These are phyloP conservation scores for Gymnorhina tibicen DNA, from an alignment of 2,113 vertebrate genomes.

Conservation along the genomic window DNA sequence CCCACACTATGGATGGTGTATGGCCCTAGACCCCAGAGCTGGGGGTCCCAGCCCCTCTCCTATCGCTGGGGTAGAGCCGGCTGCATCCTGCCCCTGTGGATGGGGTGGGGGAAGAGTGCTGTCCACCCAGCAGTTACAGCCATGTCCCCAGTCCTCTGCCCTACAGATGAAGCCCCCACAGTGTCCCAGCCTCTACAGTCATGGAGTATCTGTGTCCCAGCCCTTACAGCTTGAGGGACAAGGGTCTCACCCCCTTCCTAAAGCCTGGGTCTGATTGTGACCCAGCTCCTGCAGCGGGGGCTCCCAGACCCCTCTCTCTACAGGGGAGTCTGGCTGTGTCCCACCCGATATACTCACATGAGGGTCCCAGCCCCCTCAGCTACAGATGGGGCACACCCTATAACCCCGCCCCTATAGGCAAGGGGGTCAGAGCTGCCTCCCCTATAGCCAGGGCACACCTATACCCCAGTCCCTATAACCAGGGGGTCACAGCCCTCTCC, in stretches of 20 bases:
- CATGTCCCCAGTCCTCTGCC: neutral
- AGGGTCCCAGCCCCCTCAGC: neutral
- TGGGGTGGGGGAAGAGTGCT: neutral
- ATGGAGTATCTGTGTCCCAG: neutral
- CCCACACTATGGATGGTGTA: neutral
- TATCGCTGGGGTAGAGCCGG: neutral
- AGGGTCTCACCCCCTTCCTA: neutral
- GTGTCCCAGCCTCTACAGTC: neutral
- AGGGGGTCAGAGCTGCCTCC: neutral
- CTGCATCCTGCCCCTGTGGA: neutral
- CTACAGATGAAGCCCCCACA: fast-evolving
- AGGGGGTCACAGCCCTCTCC: neutral
- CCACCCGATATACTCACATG: too few species aligned
- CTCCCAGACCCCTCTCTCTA: too few species aligned
- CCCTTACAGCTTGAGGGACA: fast-evolving
- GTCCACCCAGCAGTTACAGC: neutral
- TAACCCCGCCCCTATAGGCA: fast-evolving
- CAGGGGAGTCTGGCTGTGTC: neutral
- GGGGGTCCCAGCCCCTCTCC: neutral
- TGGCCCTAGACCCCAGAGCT: fast-evolving
- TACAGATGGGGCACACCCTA: neutral
- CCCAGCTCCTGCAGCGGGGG: fast-evolving
- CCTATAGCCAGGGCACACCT: neutral
- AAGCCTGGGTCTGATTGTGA: neutral
- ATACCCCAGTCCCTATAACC: neutral